Percentiles rank a stretch among this genome's conserved stretches.
Conservation (phyloP, 2,797 vertebrate species). For the Falco columbarius region DNA sequence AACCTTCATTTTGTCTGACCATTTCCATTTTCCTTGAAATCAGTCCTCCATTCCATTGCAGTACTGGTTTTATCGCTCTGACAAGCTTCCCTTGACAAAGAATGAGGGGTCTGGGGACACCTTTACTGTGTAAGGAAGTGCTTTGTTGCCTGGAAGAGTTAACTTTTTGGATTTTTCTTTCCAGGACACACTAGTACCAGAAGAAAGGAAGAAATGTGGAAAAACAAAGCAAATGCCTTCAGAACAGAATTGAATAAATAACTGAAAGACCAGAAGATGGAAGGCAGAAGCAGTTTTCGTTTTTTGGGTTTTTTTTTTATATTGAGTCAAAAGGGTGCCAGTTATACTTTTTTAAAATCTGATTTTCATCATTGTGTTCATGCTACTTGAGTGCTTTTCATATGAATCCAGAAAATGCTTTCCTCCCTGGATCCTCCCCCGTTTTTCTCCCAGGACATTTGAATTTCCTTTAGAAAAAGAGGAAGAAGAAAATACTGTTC, state of each 20-base stretch:
- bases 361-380: slow-evolving; percentile 45
- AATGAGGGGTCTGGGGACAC: not conserved
- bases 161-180: slow-evolving; percentile 51
- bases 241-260: slow-evolving; percentile 50
- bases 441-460: not conserved
- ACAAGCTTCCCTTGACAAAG: not conserved
- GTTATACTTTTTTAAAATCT: slow-evolving; percentile 27
- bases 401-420: slow-evolving; percentile 4
- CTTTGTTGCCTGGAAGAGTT: slow-evolving; percentile 8
- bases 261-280: slow-evolving; percentile 44
- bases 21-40: not conserved
- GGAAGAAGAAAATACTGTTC: not conserved
- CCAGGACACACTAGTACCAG: slow-evolving; percentile 75
- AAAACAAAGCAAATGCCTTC: slow-evolving; percentile 45
- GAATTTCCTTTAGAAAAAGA: slow-evolving; percentile 10
- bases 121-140: not conserved
- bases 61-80: not conserved
- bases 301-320: not conserved
- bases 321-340: slow-evolving; percentile 38
- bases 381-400: slow-evolving; percentile 45
- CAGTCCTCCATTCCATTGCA: not conserved
- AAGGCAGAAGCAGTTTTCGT: slow-evolving; percentile 24
- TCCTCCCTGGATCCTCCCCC: not conserved
- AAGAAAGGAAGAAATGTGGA: slow-evolving; percentile 54
- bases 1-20: not conserved